A percentile compares a stretch with the other conserved stretches of the same genome.
These are phyloP conservation scores for Villa cingulata DNA, from an alignment of 2,888 invertebrate genomes.

Conservation along the genomic window DNA sequence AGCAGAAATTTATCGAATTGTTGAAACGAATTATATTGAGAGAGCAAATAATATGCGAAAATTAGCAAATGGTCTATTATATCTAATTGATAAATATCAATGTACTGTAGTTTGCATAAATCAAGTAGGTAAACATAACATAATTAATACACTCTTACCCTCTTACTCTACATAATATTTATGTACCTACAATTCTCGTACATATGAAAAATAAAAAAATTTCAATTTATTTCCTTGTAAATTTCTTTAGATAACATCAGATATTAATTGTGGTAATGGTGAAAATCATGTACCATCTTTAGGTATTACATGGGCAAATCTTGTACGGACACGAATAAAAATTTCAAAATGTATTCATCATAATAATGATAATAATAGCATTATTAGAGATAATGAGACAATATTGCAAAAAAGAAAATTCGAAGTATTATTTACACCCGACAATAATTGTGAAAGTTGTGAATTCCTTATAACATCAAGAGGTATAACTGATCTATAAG, in stretches of 20 bases:
- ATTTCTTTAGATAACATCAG: slow-evolving; percentile 28
- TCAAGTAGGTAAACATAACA: slow-evolving; percentile 42
- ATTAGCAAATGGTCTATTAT: slow-evolving; percentile 43
- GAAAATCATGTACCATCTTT: slow-evolving; percentile 41
- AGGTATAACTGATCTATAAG: slow-evolving; percentile 25
- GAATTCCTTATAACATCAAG: slow-evolving; percentile 39
- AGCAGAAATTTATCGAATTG: slow-evolving; percentile 54
- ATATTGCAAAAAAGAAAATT: slow-evolving; percentile 33
- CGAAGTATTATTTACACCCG: slow-evolving; percentile 45
- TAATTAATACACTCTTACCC: too few relatives aligned
- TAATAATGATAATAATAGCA: slow-evolving; percentile 14
- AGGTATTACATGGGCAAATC: slow-evolving; percentile 52
- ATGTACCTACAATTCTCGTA: too few relatives aligned
- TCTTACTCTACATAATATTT: too few relatives aligned
- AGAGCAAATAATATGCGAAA: slow-evolving; percentile 44
- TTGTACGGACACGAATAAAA: slow-evolving; percentile 45
- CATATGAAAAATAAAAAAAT: slow-evolving; percentile 7
- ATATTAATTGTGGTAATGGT: slow-evolving; percentile 17
- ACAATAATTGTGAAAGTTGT: slow-evolving; percentile 37
- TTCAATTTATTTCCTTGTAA: too few relatives aligned
- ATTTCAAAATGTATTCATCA: slow-evolving; percentile 29
- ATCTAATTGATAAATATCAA: slow-evolving; percentile 40
- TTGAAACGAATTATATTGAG: slow-evolving; percentile 35
- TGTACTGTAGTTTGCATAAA: slow-evolving; percentile 55
- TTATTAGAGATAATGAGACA: too few relatives aligned